Evolutionary conservation across 1,140 invertebrate species (phyloP).

Genomic region (Diabrotica virgifera): DNA sequence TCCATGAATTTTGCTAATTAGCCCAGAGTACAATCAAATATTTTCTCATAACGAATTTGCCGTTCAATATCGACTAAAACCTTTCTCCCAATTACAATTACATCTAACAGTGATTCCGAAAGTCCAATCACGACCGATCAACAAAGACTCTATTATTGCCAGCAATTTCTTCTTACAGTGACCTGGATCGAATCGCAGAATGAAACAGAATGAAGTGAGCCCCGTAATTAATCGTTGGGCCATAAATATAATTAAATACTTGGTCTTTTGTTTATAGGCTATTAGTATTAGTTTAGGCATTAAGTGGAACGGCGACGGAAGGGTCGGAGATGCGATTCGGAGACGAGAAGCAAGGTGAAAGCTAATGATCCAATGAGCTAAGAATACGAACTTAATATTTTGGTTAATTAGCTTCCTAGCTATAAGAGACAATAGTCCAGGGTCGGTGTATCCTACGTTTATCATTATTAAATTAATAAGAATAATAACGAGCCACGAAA

Average conservation of each 20-base stretch:
- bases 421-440: too few species aligned
- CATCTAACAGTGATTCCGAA: neutral
- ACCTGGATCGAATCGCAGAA: neutral
- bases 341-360: neutral
- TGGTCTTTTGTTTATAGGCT: neutral
- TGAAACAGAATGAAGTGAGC: neutral
- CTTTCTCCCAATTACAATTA: too few species aligned
- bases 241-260: slow-evolving; percentile 1
- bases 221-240: slow-evolving; percentile 2
- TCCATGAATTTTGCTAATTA: too few species aligned
- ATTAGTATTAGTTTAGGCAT: neutral
- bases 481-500: too few species aligned
- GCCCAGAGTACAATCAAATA: too few species aligned
- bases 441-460: too few species aligned
- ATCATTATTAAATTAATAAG: too few species aligned
- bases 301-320: neutral
- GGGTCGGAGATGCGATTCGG: neutral
- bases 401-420: too few species aligned
- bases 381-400: too few species aligned
- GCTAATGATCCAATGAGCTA: neutral
- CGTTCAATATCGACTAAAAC: too few species aligned
- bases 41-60: too few species aligned
- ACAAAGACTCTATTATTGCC: neutral
- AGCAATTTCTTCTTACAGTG: neutral
- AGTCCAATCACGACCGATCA: neutral